These are phyloP conservation scores for Neosilurus hyrtlii DNA, from an alignment of 2,797 vertebrate species.

Conservation along the genomic window DNA sequence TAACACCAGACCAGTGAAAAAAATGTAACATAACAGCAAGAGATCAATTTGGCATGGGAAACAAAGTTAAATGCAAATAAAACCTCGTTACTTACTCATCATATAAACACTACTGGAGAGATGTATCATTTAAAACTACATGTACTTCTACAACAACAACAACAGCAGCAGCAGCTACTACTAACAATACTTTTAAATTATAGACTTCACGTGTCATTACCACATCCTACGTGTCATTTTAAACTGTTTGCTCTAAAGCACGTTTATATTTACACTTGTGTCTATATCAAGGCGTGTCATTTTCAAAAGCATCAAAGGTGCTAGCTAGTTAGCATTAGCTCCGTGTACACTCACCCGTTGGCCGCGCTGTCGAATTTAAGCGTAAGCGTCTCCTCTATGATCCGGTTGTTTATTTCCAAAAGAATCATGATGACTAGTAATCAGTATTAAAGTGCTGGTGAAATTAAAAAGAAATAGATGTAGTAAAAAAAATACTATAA, in stretches of 20 bases:
- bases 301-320: too few species aligned
- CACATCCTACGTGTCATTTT: background rate
- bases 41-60: background rate
- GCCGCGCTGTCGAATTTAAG: slow-evolving; percentile 94
- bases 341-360: slow-evolving; percentile 80
- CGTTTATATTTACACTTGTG: too few species aligned
- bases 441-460: slow-evolving; percentile 6
- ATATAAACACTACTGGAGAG: too few species aligned
- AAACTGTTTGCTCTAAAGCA: background rate
- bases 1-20: background rate
- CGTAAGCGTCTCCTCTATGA: slow-evolving; percentile 92
- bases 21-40: background rate
- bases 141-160: too few species aligned
- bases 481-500: background rate
- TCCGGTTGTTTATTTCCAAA: slow-evolving; percentile 98
- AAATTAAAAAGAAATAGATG: background rate
- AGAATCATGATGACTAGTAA: slow-evolving; percentile 84
- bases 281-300: background rate
- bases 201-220: background rate
- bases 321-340: slow-evolving; percentile 20
- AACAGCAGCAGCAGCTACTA: too few species aligned
- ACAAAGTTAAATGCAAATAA: background rate
- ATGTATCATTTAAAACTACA: too few species aligned
- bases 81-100: background rate
- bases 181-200: too few species aligned